phyloP scores from a whole-genome alignment of 2,888 invertebrate species.

The Diplazon laetatorius region DNA sequence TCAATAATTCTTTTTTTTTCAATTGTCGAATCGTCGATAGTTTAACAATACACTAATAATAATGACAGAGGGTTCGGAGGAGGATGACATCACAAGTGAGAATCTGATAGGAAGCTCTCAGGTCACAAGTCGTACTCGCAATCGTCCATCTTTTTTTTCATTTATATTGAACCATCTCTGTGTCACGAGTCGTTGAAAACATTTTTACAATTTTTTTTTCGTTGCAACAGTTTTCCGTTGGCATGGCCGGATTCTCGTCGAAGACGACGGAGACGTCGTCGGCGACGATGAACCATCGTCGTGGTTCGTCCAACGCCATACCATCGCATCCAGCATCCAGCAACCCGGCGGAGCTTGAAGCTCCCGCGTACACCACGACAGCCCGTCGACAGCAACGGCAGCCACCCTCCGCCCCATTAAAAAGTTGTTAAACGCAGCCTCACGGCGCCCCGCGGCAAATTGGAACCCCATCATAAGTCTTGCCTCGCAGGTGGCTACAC shows the following conservation, averaged over 20 bases:
- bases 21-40: no score
- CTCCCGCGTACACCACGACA: conserved; percentile 23
- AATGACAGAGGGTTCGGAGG: no score
- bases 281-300: conserved; percentile 27
- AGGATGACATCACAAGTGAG: no score
- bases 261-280: conserved; percentile 3
- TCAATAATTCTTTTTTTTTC: no score
- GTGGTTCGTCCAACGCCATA: conserved; percentile 6
- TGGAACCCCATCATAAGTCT: conserved; percentile 82
- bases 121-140: no score
- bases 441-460: conserved; percentile 82
- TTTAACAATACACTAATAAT: no score
- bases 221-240: conserved; percentile 32
- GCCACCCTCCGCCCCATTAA: conserved; percentile 75
- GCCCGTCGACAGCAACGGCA: conserved; percentile 40
- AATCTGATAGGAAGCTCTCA: no score
- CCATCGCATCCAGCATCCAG: conserved; percentile 7
- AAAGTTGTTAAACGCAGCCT: conserved; percentile 82
- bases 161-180: neutral
- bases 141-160: no score
- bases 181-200: conserved; percentile 26
- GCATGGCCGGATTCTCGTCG: conserved; percentile 23
- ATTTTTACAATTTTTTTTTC: conserved; percentile 27
- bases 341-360: conserved; percentile 48
- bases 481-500: conserved; percentile 76